Conservation (phyloP, 2,797 vertebrate species). For the Choloepus didactylus region DNA sequence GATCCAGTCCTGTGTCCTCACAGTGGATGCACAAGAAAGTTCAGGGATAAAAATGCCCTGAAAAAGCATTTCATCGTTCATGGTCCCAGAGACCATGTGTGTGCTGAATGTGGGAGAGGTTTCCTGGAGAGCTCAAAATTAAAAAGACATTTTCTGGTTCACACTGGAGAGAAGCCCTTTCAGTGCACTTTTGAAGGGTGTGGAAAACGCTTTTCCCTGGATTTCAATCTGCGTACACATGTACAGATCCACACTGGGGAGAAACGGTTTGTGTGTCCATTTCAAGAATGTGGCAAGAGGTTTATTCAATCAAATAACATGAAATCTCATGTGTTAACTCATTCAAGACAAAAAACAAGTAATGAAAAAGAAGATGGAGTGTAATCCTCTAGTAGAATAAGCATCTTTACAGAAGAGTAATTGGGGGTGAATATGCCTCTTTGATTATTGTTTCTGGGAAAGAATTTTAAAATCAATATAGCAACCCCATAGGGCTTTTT, state of each 20-base stretch:
- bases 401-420: slow-evolving; percentile 88
- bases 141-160: slow-evolving; percentile 96
- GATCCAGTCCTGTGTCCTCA: slow-evolving; percentile 95
- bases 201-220: slow-evolving; percentile 97
- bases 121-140: slow-evolving; percentile 96
- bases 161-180: slow-evolving; percentile 97
- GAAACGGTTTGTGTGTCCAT: slow-evolving; percentile 95
- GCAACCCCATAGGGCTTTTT: slow-evolving; percentile 86
- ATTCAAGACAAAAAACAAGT: slow-evolving; percentile 96
- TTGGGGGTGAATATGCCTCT: slow-evolving; percentile 82
- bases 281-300: slow-evolving; percentile 96
- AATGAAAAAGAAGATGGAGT: slow-evolving; percentile 87
- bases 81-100: slow-evolving; percentile 95
- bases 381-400: slow-evolving; percentile 81
- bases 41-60: slow-evolving; percentile 95
- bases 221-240: slow-evolving; percentile 98
- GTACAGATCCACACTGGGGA: slow-evolving; percentile 98
- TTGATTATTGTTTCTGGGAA: slow-evolving; percentile 92
- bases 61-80: slow-evolving; percentile 95
- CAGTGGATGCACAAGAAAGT: slow-evolving; percentile 95
- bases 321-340: slow-evolving; percentile 98
- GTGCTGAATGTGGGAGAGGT: slow-evolving; percentile 96
- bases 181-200: slow-evolving; percentile 98
- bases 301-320: slow-evolving; percentile 97
- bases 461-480: slow-evolving; percentile 88